These are phyloP conservation scores for Actinemys pallida DNA, from an alignment of 2,113 vertebrate genomes.

Conservation along the genomic window DNA sequence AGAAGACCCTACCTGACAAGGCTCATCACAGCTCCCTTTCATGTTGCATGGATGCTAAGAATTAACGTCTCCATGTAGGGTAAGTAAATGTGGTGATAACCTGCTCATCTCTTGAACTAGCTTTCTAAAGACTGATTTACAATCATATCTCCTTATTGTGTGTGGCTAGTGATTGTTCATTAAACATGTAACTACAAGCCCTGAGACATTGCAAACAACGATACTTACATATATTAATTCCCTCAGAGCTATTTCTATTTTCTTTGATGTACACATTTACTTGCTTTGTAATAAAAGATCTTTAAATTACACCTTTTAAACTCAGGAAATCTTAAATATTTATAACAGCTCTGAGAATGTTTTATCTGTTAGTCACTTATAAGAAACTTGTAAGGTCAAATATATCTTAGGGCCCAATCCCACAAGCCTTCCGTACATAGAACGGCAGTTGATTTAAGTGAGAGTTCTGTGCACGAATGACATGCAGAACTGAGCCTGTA, in stretches of 20 bases:
- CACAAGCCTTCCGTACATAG: background rate
- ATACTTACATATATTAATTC: slow-evolving; percentile 46
- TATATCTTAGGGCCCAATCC: background rate
- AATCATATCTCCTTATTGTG: slow-evolving; percentile 7
- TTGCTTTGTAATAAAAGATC: background rate
- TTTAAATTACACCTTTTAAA: background rate
- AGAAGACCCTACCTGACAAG: slow-evolving; percentile 67
- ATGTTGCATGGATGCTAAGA: slow-evolving; percentile 61
- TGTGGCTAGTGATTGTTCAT: slow-evolving; percentile 58
- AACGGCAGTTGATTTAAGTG: background rate
- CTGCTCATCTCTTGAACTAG: slow-evolving; percentile 62
- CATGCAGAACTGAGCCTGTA: background rate
- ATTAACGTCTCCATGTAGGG: slow-evolving; percentile 73
- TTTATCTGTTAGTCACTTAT: background rate
- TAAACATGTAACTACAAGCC: slow-evolving; percentile 59
- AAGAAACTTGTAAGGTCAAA: background rate
- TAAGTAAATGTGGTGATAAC: slow-evolving; percentile 74
- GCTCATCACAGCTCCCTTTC: slow-evolving; percentile 65
- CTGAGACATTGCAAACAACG: slow-evolving; percentile 51
- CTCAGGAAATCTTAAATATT: background rate
- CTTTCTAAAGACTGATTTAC: slow-evolving; percentile 45
- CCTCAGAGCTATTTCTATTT: background rate
- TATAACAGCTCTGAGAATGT: background rate
- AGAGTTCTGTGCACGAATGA: background rate
- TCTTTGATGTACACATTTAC: slow-evolving; percentile 4